These are phyloP conservation scores for Oreochromis spilurus DNA, from an alignment of 2,113 vertebrate species.

Conservation along the genomic window DNA sequence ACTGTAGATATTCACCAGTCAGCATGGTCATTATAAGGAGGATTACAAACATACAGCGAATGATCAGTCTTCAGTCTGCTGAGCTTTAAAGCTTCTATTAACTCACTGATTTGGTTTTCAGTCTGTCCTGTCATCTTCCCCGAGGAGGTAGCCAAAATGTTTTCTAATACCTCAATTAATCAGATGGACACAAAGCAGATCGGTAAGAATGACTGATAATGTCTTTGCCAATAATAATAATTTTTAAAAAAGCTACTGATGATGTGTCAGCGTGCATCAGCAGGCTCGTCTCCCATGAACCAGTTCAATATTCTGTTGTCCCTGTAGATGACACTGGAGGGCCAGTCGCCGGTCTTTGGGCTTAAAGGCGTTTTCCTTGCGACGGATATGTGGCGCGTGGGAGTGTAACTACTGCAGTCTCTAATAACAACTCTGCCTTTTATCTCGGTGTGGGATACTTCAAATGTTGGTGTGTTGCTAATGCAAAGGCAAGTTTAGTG, in stretches of 20 bases:
- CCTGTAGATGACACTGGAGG: neutral
- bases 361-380: neutral
- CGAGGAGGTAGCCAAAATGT: neutral
- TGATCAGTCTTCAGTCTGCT: neutral
- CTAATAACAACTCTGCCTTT: constrained; percentile 31
- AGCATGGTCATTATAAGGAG: neutral
- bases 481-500: neutral
- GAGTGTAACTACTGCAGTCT: constrained; percentile 25
- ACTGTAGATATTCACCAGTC: neutral
- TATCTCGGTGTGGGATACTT: neutral
- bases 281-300: neutral
- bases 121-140: neutral
- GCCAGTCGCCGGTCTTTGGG: neutral
- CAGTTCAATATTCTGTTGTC: neutral
- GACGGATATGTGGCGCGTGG: constrained; percentile 19
- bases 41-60: neutral
- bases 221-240: neutral
- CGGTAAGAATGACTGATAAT: neutral
- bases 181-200: neutral
- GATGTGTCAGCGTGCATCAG: neutral
- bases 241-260: neutral
- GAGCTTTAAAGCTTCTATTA: neutral
- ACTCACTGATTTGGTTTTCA: neutral
- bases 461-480: neutral
- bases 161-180: neutral